Conservation (phyloP, 2,888 invertebrate species). For the Oegoconia quadripuncta region DNA sequence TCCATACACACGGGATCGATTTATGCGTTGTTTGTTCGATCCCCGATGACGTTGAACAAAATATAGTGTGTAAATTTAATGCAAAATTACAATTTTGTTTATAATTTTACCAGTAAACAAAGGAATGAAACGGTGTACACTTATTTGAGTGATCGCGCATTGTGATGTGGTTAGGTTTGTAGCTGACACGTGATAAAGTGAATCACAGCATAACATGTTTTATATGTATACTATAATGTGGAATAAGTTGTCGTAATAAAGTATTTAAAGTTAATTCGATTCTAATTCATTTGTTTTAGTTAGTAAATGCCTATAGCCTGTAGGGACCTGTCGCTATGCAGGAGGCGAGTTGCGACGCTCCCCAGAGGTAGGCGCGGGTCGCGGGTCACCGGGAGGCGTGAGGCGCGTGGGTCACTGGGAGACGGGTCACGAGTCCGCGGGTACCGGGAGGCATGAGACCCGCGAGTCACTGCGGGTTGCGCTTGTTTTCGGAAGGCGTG, state of each 20-base stretch:
- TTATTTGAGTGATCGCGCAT: slow-evolving; percentile 63
- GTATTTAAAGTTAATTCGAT: slow-evolving; percentile 77
- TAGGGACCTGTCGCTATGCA: slow-evolving; percentile 36
- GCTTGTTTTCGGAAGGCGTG: too few relatives aligned
- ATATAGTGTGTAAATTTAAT: slow-evolving; percentile 73
- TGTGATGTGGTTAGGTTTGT: slow-evolving; percentile 77
- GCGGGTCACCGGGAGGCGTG: slow-evolving; percentile 15
- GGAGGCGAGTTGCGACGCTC: slow-evolving; percentile 5
- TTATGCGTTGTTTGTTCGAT: slow-evolving; percentile 61
- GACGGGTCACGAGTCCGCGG: slow-evolving; percentile 5
- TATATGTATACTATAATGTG: slow-evolving; percentile 77
- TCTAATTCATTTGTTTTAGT: slow-evolving; percentile 66
- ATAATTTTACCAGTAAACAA: slow-evolving; percentile 52
- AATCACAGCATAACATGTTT: slow-evolving; percentile 77
- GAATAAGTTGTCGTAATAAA: slow-evolving; percentile 79
- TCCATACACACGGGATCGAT: slow-evolving; percentile 30
- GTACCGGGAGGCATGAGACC: too few relatives aligned
- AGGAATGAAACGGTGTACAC: slow-evolving; percentile 51
- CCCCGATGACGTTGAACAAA: slow-evolving; percentile 71
- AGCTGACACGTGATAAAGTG: slow-evolving; percentile 74
- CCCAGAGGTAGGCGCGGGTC: background rate
- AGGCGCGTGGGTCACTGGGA: too few relatives aligned
- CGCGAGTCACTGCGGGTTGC: too few relatives aligned
- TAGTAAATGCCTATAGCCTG: slow-evolving; percentile 50
- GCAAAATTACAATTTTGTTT: slow-evolving; percentile 71